Evolutionary conservation across 2,888 invertebrate species (phyloP).

Genomic region (Lithophane ornitopus): DNA sequence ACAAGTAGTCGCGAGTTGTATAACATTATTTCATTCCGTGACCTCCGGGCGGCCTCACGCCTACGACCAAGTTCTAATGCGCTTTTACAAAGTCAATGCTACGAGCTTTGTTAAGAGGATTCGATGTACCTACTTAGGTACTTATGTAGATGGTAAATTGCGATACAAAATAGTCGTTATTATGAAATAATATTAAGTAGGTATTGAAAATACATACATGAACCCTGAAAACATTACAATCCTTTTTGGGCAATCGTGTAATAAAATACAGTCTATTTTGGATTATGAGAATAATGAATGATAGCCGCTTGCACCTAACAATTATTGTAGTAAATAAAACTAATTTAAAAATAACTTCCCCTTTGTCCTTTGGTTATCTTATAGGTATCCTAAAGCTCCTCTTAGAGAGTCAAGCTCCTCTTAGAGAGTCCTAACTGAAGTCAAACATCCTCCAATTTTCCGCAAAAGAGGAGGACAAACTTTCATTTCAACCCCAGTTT

Average conservation of each 20-base stretch:
- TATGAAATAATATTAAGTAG: background rate
- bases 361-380: too few relatives aligned
- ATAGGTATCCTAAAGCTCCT: too few relatives aligned
- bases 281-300: background rate
- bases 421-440: too few relatives aligned
- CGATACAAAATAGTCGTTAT: background rate
- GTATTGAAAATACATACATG: too few relatives aligned
- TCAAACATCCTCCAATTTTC: background rate
- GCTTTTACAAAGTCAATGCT: slow-evolving; percentile 64
- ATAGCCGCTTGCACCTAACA: background rate
- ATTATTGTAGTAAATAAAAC: too few relatives aligned
- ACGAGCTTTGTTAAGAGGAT: slow-evolving; percentile 30
- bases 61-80: slow-evolving; percentile 50
- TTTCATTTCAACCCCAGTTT: background rate
- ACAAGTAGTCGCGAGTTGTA: slow-evolving; percentile 7
- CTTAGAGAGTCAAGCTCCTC: too few relatives aligned
- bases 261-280: background rate
- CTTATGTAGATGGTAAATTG: background rate
- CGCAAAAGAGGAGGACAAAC: background rate
- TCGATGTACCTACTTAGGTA: background rate
- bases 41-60: slow-evolving; percentile 60
- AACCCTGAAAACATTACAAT: too few relatives aligned
- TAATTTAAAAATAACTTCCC: too few relatives aligned
- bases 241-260: too few relatives aligned
- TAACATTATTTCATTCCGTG: slow-evolving; percentile 29